These are phyloP conservation scores for Paracentrotus lividus DNA, from an alignment of 53 echinoderm and acorn worm species.

Conservation along the genomic window DNA sequence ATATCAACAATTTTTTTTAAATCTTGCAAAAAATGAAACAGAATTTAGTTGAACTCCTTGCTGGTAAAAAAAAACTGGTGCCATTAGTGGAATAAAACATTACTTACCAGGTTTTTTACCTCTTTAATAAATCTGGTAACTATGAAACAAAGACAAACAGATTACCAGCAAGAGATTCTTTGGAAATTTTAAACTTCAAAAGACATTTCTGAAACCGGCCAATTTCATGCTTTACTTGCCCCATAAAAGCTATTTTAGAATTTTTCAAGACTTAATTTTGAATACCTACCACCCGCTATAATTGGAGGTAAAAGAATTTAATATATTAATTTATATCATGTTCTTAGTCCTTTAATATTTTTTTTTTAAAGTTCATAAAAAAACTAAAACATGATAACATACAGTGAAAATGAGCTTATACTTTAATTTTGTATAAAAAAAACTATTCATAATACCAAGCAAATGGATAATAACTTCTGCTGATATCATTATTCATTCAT, in stretches of 20 bases:
- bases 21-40: background rate
- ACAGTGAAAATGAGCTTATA: no score
- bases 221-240: conserved; percentile 16
- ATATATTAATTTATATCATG: background rate
- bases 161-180: background rate
- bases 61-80: conserved; percentile 1
- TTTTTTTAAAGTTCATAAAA: no score
- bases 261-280: background rate
- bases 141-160: conserved; percentile 11
- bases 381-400: no score
- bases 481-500: no score
- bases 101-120: conserved; percentile 20
- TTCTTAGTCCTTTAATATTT: background rate
- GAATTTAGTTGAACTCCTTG: background rate
- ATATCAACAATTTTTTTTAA: background rate
- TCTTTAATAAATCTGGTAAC: conserved; percentile 29
- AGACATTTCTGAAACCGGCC: background rate
- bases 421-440: no score
- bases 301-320: background rate
- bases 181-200: background rate
- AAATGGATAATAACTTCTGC: no score
- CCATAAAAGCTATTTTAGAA: background rate
- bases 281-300: conserved; percentile 27
- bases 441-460: no score
- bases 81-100: background rate